These are phyloP conservation scores for Neotoxoptera formosana DNA, from an alignment of 1,140 invertebrate genomes.

Conservation along the genomic window DNA sequence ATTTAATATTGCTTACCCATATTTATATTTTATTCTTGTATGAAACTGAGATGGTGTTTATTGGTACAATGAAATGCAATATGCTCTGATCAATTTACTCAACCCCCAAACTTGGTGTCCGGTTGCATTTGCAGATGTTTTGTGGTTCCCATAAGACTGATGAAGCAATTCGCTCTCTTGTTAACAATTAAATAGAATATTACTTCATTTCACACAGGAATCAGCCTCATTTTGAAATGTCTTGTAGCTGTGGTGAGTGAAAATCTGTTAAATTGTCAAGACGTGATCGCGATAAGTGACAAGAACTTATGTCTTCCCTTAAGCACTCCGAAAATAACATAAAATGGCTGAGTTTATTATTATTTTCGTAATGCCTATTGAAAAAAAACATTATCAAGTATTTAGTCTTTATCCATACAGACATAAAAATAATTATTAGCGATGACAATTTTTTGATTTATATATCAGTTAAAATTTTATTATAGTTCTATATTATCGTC, in stretches of 20 bases:
- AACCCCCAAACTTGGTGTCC: background rate
- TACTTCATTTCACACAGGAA: background rate
- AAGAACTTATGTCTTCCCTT: background rate
- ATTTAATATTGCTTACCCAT: conserved; percentile 21
- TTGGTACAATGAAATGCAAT: conserved; percentile 1
- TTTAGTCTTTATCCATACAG: background rate
- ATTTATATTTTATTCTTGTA: background rate
- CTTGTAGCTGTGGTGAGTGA: background rate
- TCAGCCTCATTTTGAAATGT: background rate
- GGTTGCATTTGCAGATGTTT: background rate
- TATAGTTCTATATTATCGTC: background rate
- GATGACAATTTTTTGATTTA: background rate
- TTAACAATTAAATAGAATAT: background rate
- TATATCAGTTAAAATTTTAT: background rate
- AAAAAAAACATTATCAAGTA: background rate
- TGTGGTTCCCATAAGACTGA: background rate
- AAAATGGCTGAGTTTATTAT: background rate
- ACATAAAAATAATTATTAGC: background rate
- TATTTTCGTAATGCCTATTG: too few relatives aligned
- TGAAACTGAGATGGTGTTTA: conserved; percentile 16
- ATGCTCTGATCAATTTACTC: conserved; percentile 12
- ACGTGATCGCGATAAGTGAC: background rate
- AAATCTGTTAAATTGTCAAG: background rate
- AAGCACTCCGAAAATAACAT: background rate
- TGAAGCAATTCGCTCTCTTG: background rate